phyloP scores from a whole-genome alignment of 2,113 vertebrate genomes.

The Paralichthys olivaceus region DNA sequence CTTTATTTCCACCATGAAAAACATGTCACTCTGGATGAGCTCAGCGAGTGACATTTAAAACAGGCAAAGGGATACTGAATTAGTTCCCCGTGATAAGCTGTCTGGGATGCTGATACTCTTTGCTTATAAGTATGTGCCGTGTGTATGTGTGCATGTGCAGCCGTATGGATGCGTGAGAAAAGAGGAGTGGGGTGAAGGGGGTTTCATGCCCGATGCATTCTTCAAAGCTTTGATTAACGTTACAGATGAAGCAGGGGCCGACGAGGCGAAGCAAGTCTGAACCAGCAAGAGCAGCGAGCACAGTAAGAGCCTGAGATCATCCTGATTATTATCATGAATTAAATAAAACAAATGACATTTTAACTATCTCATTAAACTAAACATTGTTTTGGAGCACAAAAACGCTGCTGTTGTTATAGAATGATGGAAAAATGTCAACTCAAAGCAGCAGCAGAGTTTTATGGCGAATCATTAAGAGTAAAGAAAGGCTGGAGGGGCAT shows the following conservation, averaged over 20 bases:
- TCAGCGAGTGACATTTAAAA: conserved; percentile 86
- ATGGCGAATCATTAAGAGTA: conserved; percentile 9
- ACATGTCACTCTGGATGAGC: conserved; percentile 83
- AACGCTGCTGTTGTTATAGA: not conserved
- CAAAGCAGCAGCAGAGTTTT: conserved; percentile 11
- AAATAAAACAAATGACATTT: conserved; percentile 17
- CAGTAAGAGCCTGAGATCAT: conserved; percentile 19
- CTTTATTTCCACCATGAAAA: conserved; percentile 82
- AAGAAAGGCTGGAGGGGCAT: not conserved
- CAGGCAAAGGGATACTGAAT: conserved; percentile 81
- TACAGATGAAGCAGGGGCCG: conserved; percentile 41
- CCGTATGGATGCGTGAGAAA: not conserved
- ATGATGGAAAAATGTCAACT: conserved; percentile 13
- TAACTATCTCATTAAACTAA: not conserved
- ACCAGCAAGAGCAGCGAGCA: conserved; percentile 14
- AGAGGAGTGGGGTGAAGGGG: not conserved
- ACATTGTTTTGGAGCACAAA: not conserved
- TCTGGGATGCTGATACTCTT: conserved; percentile 63
- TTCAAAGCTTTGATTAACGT: conserved; percentile 66
- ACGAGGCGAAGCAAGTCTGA: conserved; percentile 29
- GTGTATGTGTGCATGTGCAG: conserved; percentile 8
- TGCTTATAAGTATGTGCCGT: conserved; percentile 40
- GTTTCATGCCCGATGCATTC: conserved; percentile 47
- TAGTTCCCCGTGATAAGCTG: conserved; percentile 82
- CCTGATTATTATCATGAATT: conserved; percentile 18